Percentiles rank a stretch among this genome's conserved stretches.
Evolutionary conservation across 2,797 vertebrate species (phyloP).

Genomic region (Macroramphosus scolopax): DNA sequence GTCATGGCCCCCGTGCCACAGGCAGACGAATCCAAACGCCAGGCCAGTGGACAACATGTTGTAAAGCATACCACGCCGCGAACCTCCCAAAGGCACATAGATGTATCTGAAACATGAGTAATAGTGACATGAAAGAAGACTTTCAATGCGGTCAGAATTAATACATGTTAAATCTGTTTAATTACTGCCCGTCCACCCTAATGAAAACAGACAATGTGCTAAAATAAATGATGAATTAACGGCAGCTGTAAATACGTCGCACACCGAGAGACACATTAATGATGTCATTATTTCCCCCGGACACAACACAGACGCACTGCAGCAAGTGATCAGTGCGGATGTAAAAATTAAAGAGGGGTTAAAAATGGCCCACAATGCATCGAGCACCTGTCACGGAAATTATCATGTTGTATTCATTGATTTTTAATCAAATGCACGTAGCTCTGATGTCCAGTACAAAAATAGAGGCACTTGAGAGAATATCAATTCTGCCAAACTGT

Average conservation of each 20-base stretch:
- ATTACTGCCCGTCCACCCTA: too few relatives aligned
- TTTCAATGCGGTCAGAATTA: not conserved
- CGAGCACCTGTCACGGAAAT: conserved; percentile 24
- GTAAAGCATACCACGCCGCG: conserved; percentile 76
- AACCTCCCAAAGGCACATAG: conserved; percentile 92
- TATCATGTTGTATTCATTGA: conserved; percentile 25
- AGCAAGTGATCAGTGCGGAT: conserved; percentile 5
- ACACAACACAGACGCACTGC: not conserved
- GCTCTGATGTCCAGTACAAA: conserved; percentile 19
- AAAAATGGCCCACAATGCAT: conserved; percentile 12
- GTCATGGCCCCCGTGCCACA: conserved; percentile 93
- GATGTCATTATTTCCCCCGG: not conserved
- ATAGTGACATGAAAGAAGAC: not conserved
- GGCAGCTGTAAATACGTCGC: too few relatives aligned
- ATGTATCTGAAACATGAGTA: conserved; percentile 84
- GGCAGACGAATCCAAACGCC: conserved; percentile 91
- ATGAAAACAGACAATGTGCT: not conserved
- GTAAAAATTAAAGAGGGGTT: conserved; percentile 19
- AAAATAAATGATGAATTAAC: not conserved
- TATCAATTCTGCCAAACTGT: conserved; percentile 19
- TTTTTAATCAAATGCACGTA: conserved; percentile 40
- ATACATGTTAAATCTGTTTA: not conserved
- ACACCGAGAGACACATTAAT: not conserved
- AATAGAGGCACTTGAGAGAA: conserved; percentile 30
- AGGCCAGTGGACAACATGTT: conserved; percentile 85